phyloP scores from a whole-genome alignment of 2,113 vertebrate species.

The Oreotrochilus melanogaster region DNA sequence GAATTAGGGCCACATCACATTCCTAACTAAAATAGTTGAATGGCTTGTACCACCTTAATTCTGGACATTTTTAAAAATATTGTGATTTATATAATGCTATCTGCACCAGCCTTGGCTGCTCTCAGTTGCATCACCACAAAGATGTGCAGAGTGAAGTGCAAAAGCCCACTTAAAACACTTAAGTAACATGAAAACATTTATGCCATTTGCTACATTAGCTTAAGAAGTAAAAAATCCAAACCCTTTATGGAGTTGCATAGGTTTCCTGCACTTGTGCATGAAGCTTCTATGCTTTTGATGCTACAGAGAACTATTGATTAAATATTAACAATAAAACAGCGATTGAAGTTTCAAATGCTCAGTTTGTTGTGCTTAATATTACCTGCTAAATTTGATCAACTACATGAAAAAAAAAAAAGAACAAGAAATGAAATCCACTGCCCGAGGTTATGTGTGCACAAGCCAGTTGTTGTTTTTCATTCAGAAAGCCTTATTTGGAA shows the following conservation, averaged over 20 bases:
- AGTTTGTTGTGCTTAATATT: background rate
- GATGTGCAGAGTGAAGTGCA: constrained; percentile 20
- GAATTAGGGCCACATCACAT: background rate
- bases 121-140: background rate
- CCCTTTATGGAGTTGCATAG: background rate
- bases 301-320: background rate
- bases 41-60: background rate
- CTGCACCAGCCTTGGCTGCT: constrained; percentile 1
- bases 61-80: constrained; percentile 11
- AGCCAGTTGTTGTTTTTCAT: constrained; percentile 35
- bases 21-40: background rate
- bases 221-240: background rate
- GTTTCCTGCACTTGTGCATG: background rate
- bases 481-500: constrained; percentile 57
- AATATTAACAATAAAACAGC: background rate
- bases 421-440: background rate
- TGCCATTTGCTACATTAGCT: background rate
- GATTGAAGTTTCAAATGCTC: background rate
- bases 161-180: constrained; percentile 46
- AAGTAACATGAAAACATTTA: constrained; percentile 11
- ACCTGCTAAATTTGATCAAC: background rate
- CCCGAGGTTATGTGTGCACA: accelerated
- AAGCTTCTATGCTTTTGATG: background rate
- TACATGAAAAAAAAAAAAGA: background rate
- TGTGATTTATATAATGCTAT: background rate